Evolutionary conservation across 2,888 invertebrate species (phyloP), one percentile per base, ranked within the genome.

Genomic region (Habrosyne pyritoides): DNA sequence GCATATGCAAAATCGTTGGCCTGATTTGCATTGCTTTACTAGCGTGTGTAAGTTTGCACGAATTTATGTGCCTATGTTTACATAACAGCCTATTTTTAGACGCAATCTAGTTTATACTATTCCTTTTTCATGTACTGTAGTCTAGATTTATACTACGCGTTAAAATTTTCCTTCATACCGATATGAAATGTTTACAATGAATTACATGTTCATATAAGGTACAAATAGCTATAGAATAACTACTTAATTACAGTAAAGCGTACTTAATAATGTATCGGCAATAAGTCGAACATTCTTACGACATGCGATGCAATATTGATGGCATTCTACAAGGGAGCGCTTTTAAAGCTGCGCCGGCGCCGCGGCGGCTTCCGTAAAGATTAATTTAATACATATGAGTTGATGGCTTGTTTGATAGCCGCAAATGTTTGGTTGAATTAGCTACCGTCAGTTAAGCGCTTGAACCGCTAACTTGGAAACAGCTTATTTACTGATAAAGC

Each of bases 401-500:
- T 65, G 68, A 71, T 68, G 63, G 56, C 49, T 47, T 22, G 55
- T 28, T 55, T 50, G 56, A 64, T 59, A 52, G 42, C 49, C 52
- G 52, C 46, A 59, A 52, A 55, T 52, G 54, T 52, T 24, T 14
- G 42, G 48, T 42, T 55, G 42, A 55, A 57, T 57, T 60, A 63
- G 62, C 63, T 61, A 60, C 42, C 18, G 42, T 59, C 60, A 60
- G 62, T 63, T 61, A 60, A 59, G 57, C 57, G 61, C 64, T 59
- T 59, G 55, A 56, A 67, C 64, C 56, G 63, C 63, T 69, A 59
- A 53, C 8, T 47, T 47, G 51, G 46, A 22, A 51, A 53, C 61
- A 63, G 61, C 68, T 71, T 62, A 71, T 77, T 73, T 69, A 73
- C 73, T 70, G 73, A 73, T 72, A 69, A 59, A 57, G 61, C 61